Conservation (phyloP, 2,113 vertebrate species). For the Ophiodon elongatus region DNA sequence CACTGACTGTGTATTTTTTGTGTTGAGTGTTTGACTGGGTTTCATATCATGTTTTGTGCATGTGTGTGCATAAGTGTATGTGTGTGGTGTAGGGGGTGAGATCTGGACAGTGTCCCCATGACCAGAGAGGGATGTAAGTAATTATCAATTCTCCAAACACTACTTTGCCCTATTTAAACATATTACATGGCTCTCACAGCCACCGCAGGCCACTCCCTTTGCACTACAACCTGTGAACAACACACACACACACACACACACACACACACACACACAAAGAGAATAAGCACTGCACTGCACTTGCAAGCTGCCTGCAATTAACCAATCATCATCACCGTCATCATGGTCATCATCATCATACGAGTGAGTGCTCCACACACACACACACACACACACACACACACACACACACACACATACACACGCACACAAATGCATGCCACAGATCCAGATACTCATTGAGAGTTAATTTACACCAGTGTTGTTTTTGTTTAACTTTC, state of each 20-base stretch:
- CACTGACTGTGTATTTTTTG: conserved; percentile 47
- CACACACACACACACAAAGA: conserved; percentile 24
- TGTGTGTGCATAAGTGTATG: neutral
- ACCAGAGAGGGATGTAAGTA: conserved; percentile 87
- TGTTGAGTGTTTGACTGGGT: conserved; percentile 28
- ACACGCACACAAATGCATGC: conserved; percentile 31
- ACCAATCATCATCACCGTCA: conserved; percentile 82
- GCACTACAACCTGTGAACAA: conserved; percentile 75
- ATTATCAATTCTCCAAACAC: conserved; percentile 89
- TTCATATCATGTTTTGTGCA: conserved; percentile 25
- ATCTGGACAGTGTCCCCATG: conserved; percentile 86
- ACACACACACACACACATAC: conserved; percentile 7
- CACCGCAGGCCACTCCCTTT: conserved; percentile 64
- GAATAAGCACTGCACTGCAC: conserved; percentile 56
- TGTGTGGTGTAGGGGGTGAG: conserved; percentile 43
- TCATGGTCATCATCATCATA: conserved; percentile 77
- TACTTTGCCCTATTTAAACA: conserved; percentile 86
- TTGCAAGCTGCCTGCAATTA: conserved; percentile 83
- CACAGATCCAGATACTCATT: conserved; percentile 45
- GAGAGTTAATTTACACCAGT: conserved; percentile 77
- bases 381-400: conserved; percentile 16
- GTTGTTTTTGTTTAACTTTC: conserved; percentile 71
- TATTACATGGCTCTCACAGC: conserved; percentile 82
- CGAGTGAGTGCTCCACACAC: conserved; percentile 5
- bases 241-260: conserved; percentile 51